Evolutionary conservation across 2,888 invertebrate species (phyloP).

Genomic region (Cataglyphis altisquamis): DNA sequence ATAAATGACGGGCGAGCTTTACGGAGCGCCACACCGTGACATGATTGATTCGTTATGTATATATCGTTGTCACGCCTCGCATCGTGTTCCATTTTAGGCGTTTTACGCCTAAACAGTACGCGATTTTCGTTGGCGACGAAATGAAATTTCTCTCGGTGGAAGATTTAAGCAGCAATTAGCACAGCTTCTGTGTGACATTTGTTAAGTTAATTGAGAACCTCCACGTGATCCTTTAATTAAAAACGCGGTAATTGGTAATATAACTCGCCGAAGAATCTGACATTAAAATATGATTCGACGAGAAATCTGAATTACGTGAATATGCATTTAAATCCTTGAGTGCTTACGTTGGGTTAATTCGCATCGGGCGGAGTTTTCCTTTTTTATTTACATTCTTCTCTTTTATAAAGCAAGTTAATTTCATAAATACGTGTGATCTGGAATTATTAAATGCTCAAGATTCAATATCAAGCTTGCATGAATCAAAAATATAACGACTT

Average conservation of each 20-base stretch:
- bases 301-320: conserved; percentile 2
- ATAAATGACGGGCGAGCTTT: conserved; percentile 29
- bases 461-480: background rate
- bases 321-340: background rate
- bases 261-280: background rate
- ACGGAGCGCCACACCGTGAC: background rate
- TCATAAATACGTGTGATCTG: background rate
- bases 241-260: conserved; percentile 26
- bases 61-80: conserved; percentile 9
- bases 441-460: background rate
- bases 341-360: background rate
- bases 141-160: conserved; percentile 22
- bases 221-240: background rate
- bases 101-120: background rate
- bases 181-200: conserved; percentile 3
- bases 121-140: conserved; percentile 19
- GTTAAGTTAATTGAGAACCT: conserved; percentile 14
- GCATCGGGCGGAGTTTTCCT: background rate
- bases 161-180: conserved; percentile 38
- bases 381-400: background rate
- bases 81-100: conserved; percentile 16
- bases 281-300: background rate
- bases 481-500: no score
- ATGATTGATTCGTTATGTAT: conserved; percentile 38
- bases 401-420: background rate